A percentile compares a stretch with the other conserved stretches of the same genome.
Evolutionary conservation across 2,797 vertebrate species (phyloP).

Genomic region (Leuciscus waleckii): DNA sequence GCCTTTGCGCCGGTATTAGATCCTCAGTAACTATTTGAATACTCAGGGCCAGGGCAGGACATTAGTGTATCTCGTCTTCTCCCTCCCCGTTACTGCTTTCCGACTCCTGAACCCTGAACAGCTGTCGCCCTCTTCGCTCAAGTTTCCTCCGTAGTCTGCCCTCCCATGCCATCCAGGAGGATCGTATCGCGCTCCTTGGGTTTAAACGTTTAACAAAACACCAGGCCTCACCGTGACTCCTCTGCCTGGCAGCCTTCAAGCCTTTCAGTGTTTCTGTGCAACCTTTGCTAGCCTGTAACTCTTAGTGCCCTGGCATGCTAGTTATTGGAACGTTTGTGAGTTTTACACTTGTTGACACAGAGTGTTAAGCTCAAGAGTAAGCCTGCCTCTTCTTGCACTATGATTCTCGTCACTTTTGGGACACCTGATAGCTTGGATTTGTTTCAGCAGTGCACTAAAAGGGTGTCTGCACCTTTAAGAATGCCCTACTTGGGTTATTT

Average conservation of each 20-base stretch:
- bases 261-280: neutral
- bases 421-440: slow-evolving; percentile 43
- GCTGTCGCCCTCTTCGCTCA: slow-evolving; percentile 74
- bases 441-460: slow-evolving; percentile 46
- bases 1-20: slow-evolving; percentile 11
- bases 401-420: slow-evolving; percentile 39
- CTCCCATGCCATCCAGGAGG: slow-evolving; percentile 74
- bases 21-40: slow-evolving; percentile 32
- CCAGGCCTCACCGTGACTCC: slow-evolving; percentile 57
- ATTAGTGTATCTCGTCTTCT: slow-evolving; percentile 38
- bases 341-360: slow-evolving; percentile 38
- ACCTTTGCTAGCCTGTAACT: slow-evolving; percentile 56
- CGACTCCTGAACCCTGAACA: slow-evolving; percentile 66
- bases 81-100: slow-evolving; percentile 67
- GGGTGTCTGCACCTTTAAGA: slow-evolving; percentile 74
- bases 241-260: slow-evolving; percentile 46
- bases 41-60: neutral
- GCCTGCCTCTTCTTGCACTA: slow-evolving; percentile 48
- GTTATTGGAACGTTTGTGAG: slow-evolving; percentile 43
- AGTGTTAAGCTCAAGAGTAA: slow-evolving; percentile 48
- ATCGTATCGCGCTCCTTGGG: slow-evolving; percentile 77
- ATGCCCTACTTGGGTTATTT: slow-evolving; percentile 70
- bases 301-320: slow-evolving; percentile 36
- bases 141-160: slow-evolving; percentile 74
- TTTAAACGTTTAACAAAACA: slow-evolving; percentile 74